Conservation (phyloP, 2,113 vertebrate species). For the Antechinus stuartii region DNA sequence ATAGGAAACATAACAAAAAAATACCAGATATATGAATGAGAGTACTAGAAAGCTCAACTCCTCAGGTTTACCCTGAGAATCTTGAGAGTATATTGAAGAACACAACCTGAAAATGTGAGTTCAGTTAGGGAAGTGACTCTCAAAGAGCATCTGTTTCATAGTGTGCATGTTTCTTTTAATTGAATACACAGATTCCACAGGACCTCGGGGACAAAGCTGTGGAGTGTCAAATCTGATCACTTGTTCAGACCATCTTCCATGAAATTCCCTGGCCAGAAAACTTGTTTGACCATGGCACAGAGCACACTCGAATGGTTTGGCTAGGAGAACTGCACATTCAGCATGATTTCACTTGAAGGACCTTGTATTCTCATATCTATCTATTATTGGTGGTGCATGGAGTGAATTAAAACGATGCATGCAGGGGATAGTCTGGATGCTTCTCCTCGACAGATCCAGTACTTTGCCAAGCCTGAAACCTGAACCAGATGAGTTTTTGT, state of each 20-base stretch:
- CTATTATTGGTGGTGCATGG: neutral
- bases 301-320: fast-evolving
- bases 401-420: fast-evolving
- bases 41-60: neutral
- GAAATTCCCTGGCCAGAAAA: neutral
- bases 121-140: neutral
- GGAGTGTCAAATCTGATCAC: neutral
- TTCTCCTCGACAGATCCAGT: neutral
- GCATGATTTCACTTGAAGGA: fast-evolving
- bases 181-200: neutral
- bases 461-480: conserved; percentile 5
- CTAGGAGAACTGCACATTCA: fast-evolving
- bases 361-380: neutral
- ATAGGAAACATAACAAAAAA: neutral
- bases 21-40: neutral
- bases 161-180: neutral
- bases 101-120: neutral
- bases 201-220: neutral
- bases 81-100: neutral
- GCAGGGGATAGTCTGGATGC: fast-evolving
- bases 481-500: neutral
- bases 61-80: neutral
- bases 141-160: neutral
- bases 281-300: fast-evolving
- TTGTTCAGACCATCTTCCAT: fast-evolving